These are phyloP conservation scores for Ectemnius continuus DNA, from an alignment of 2,888 invertebrate species.

Conservation along the genomic window DNA sequence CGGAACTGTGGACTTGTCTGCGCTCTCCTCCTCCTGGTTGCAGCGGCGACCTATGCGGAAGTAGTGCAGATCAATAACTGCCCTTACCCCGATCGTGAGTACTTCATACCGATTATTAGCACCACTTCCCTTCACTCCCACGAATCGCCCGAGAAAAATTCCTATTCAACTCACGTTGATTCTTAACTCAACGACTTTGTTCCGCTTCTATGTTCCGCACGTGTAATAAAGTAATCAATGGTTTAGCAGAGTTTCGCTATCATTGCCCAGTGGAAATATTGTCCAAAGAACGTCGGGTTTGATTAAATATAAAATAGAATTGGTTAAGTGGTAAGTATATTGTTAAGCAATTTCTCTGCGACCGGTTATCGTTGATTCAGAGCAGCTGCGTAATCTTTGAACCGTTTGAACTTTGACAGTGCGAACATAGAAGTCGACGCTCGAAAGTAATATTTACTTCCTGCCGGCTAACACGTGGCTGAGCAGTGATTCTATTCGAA, in stretches of 20 bases:
- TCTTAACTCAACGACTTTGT: too few relatives aligned
- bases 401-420: neutral
- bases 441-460: neutral
- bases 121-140: neutral
- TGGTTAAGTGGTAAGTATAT: too few relatives aligned
- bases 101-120: constrained; percentile 13
- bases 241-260: too few relatives aligned
- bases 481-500: neutral
- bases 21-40: constrained; percentile 54
- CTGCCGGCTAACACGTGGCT: neutral
- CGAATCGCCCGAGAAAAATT: neutral
- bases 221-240: too few relatives aligned
- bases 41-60: constrained; percentile 58
- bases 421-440: neutral
- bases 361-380: neutral
- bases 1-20: constrained; percentile 49
- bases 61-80: constrained; percentile 58
- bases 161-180: too few relatives aligned
- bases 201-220: too few relatives aligned
- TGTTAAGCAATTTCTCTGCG: too few relatives aligned
- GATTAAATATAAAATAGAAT: too few relatives aligned
- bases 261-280: too few relatives aligned
- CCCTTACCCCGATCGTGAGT: constrained; percentile 57
- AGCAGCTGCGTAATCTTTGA: constrained; percentile 7
- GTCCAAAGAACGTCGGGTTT: too few relatives aligned